These are phyloP conservation scores for Promerops cafer DNA, from an alignment of 2,113 vertebrate species.

Conservation along the genomic window DNA sequence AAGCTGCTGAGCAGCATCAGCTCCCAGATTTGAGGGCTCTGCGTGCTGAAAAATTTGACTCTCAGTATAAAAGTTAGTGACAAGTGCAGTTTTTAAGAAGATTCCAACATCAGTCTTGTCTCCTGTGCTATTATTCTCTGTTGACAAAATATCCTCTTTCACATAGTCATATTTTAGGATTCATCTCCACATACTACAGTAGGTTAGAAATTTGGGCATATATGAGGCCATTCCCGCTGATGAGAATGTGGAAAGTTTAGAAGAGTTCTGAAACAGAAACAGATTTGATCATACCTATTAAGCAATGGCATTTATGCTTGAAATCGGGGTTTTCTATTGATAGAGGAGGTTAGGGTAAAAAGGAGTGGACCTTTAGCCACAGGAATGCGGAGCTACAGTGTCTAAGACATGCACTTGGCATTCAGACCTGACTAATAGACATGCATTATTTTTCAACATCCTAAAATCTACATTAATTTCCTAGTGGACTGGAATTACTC, in stretches of 20 bases:
- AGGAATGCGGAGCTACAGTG: not conserved
- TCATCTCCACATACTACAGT: not conserved
- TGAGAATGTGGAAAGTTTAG: not conserved
- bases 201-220: not conserved
- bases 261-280: not conserved
- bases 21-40: not conserved
- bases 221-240: not conserved
- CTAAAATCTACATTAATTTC: not conserved
- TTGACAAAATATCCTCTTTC: not conserved
- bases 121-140: not conserved
- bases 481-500: not conserved
- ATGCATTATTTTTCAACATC: not conserved
- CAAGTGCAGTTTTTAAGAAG: not conserved
- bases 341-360: not conserved
- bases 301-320: not conserved
- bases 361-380: not conserved
- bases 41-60: not conserved
- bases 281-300: not conserved
- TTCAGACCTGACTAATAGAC: not conserved
- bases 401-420: not conserved
- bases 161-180: not conserved
- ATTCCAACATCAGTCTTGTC: not conserved
- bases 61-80: not conserved
- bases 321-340: not conserved
- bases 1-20: not conserved